Evolutionary conservation across 2,113 vertebrate species (phyloP).

Genomic region (Otis tarda): DNA sequence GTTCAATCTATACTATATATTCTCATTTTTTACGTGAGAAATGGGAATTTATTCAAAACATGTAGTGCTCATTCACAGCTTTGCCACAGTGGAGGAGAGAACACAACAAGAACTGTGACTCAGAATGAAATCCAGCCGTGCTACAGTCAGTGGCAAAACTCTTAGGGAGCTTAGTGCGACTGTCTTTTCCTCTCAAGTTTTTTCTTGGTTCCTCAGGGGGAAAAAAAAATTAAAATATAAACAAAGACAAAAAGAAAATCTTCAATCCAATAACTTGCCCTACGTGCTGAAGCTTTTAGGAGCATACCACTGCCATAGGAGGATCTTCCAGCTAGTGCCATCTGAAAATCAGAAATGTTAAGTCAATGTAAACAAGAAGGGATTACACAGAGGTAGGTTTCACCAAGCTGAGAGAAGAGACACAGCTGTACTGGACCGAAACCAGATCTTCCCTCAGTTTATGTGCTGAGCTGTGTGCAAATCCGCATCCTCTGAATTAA

Average conservation of each 20-base stretch:
- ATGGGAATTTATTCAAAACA: slow-evolving; percentile 33
- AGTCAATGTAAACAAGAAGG: not conserved
- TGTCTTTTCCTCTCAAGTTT: not conserved
- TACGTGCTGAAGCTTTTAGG: not conserved
- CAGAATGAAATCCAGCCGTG: slow-evolving; percentile 40
- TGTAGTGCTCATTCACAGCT: slow-evolving; percentile 40
- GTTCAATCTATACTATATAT: slow-evolving; percentile 3
- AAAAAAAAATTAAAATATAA: not conserved
- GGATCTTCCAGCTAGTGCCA: not conserved
- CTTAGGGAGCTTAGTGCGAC: not conserved
- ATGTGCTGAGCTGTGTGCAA: not conserved
- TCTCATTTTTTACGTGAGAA: slow-evolving; percentile 28
- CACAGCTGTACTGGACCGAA: not conserved
- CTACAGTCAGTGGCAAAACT: slow-evolving; percentile 24
- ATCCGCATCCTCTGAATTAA: not conserved
- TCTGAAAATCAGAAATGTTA: not conserved
- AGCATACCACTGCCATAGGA: not conserved
- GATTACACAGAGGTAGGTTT: not conserved
- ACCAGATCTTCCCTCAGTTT: not conserved
- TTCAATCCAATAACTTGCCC: not conserved
- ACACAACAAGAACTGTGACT: slow-evolving; percentile 17
- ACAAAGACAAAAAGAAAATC: not conserved
- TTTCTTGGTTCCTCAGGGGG: not conserved
- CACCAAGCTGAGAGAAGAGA: not conserved
- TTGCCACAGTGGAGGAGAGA: slow-evolving; percentile 29